A percentile compares a stretch with the other conserved stretches of the same genome.
Evolutionary conservation across 2,888 invertebrate species (phyloP).

Genomic region (Acanthococcus lagerstroemiae): DNA sequence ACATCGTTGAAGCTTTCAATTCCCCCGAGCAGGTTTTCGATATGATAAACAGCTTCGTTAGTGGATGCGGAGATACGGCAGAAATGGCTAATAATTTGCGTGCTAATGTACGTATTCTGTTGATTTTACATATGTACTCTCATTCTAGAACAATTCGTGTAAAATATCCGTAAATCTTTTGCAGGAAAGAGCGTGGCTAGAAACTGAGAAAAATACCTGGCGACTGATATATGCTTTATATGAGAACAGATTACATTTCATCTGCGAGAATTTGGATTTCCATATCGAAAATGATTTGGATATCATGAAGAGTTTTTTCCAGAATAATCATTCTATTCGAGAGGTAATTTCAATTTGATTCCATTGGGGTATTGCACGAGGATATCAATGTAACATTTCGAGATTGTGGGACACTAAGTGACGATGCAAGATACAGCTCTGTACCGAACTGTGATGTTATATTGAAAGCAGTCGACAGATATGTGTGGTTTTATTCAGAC

Average conservation of each 20-base stretch:
- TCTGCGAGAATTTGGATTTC: constrained; percentile 35
- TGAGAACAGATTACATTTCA: constrained; percentile 56
- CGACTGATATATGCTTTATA: constrained; percentile 69
- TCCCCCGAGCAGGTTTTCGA: constrained; percentile 48
- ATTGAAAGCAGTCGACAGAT: no score
- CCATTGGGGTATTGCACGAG: background rate
- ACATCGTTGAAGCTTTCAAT: constrained; percentile 35
- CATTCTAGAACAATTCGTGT: background rate
- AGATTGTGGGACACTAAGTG: no score
- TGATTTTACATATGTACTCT: background rate
- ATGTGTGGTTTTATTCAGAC: no score
- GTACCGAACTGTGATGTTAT: no score
- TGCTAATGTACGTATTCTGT: background rate
- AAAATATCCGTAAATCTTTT: constrained; percentile 3
- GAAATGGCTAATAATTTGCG: constrained; percentile 17
- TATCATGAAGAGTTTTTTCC: constrained; percentile 50
- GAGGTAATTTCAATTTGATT: constrained; percentile 39
- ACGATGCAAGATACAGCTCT: no score
- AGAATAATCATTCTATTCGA: constrained; percentile 47
- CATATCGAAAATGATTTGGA: constrained; percentile 50
- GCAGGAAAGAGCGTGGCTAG: constrained; percentile 45
- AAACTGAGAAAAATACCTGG: constrained; percentile 83
- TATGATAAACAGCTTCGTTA: constrained; percentile 52
- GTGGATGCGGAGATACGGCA: constrained; percentile 48
- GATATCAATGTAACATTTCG: background rate